Evolutionary conservation across 2,797 vertebrate species (phyloP).

Genomic region (Rhyacichthys aspro): DNA sequence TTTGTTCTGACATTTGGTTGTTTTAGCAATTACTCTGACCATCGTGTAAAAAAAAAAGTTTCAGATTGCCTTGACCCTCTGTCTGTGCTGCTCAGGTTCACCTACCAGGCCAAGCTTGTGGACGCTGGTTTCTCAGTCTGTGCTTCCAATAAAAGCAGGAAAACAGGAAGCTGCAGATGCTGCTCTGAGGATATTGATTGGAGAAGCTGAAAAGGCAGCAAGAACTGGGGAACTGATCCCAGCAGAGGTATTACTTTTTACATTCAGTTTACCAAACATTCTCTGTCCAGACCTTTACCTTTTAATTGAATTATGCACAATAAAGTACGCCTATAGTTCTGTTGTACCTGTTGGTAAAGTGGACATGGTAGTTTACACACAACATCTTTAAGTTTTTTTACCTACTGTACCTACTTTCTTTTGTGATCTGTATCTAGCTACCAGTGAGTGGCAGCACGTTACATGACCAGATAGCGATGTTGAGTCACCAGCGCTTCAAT

Average conservation of each 20-base stretch:
- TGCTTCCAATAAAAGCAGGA: slow-evolving; percentile 95
- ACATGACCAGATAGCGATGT: slow-evolving; percentile 96
- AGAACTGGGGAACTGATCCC: slow-evolving; percentile 82
- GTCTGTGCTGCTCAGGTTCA: slow-evolving; percentile 81
- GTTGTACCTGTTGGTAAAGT: too few relatives aligned
- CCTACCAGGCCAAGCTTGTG: slow-evolving; percentile 96
- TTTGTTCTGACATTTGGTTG: neutral
- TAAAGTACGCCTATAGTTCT: too few relatives aligned
- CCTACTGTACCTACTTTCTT: slow-evolving; percentile 1
- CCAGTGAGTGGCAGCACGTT: slow-evolving; percentile 93
- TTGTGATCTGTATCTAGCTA: slow-evolving; percentile 75
- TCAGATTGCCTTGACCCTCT: too few relatives aligned
- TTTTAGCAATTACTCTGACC: too few relatives aligned
- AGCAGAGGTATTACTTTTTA: slow-evolving; percentile 66
- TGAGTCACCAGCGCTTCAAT: slow-evolving; percentile 97
- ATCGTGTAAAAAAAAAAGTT: neutral
- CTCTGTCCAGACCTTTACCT: too few relatives aligned
- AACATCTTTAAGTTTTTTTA: too few relatives aligned
- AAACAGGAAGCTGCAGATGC: slow-evolving; percentile 96
- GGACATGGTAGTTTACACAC: too few relatives aligned
- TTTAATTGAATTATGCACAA: too few relatives aligned
- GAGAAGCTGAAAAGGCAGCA: slow-evolving; percentile 89
- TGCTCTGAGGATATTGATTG: slow-evolving; percentile 91
- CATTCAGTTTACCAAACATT: neutral
- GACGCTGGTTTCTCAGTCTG: slow-evolving; percentile 98